Percentiles rank a stretch among this genome's conserved stretches.
Evolutionary conservation across 64 coral and sea anemone genomes (phyloP).

Genomic region (Pachyseris speciosa): DNA sequence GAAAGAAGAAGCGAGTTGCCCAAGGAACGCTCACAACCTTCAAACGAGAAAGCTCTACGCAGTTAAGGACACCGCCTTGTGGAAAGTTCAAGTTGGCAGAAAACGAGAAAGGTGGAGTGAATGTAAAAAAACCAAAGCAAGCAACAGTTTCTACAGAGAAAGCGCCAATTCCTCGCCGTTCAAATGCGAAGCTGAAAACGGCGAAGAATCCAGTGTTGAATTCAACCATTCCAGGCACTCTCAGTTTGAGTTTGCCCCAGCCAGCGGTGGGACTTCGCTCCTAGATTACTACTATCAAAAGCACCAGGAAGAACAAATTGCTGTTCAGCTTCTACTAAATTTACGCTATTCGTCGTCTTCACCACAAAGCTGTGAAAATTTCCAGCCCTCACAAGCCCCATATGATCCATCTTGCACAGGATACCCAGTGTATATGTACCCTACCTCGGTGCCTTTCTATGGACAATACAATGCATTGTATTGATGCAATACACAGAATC

Average conservation of each 20-base stretch:
- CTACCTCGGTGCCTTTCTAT: slow-evolving; percentile 21
- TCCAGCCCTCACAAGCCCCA: slow-evolving; percentile 48
- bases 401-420: slow-evolving; percentile 25
- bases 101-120: background rate
- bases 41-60: slow-evolving; percentile 65
- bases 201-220: slow-evolving; percentile 46
- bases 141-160: slow-evolving; percentile 23
- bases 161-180: slow-evolving; percentile 27
- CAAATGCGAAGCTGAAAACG: slow-evolving; percentile 52
- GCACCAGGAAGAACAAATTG: slow-evolving; percentile 85
- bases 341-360: slow-evolving; percentile 72
- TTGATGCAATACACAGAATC: background rate
- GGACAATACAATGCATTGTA: slow-evolving; percentile 33
- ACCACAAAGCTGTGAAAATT: slow-evolving; percentile 54
- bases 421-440: slow-evolving; percentile 42
- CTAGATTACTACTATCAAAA: slow-evolving; percentile 85
- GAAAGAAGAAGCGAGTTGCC: slow-evolving; percentile 80
- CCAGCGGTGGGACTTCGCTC: slow-evolving; percentile 41
- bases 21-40: slow-evolving; percentile 39
- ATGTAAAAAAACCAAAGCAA: background rate
- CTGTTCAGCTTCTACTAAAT: slow-evolving; percentile 85
- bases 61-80: slow-evolving; percentile 14
- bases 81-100: background rate
- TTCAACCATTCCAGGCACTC: slow-evolving; percentile 62
- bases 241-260: slow-evolving; percentile 56